Conservation (phyloP, 30 jellyfish, hydroid and myxozoan species). For the Rhopilema esculentum region DNA sequence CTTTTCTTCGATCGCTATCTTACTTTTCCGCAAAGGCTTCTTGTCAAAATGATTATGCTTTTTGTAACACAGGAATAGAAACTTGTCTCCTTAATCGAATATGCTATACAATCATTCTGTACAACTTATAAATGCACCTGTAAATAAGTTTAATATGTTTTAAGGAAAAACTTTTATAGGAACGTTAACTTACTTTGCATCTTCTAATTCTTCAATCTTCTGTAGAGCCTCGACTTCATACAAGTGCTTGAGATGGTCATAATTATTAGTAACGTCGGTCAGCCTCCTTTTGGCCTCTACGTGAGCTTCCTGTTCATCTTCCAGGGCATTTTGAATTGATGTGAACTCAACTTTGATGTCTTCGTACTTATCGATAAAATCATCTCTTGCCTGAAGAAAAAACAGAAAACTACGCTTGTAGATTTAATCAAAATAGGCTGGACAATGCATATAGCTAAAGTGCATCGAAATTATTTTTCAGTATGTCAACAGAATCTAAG, state of each 20-base stretch:
- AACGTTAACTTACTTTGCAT: constrained; percentile 33
- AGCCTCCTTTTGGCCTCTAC: constrained; percentile 48
- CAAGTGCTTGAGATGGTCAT: constrained; percentile 62
- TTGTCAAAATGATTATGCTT: too few species aligned
- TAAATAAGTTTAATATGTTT: too few species aligned
- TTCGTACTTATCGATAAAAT: constrained; percentile 49
- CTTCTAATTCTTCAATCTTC: constrained; percentile 74
- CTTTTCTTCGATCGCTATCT: too few species aligned
- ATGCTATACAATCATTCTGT: too few species aligned
- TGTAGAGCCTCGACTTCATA: constrained; percentile 82
- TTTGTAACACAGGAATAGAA: too few species aligned
- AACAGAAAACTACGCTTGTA: neutral
- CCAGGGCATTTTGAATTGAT: constrained; percentile 44
- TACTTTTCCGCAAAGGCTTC: too few species aligned
- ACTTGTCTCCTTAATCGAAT: too few species aligned
- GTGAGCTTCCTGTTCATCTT: constrained; percentile 70
- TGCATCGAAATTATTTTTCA: neutral
- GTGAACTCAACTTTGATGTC: constrained; percentile 53
- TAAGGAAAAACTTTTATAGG: neutral
- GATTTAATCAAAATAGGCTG: neutral
- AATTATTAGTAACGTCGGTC: constrained; percentile 58
- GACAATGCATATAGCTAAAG: neutral
- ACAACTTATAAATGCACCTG: neutral
- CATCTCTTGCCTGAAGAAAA: constrained; percentile 61
- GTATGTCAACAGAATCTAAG: too few species aligned